Percentiles rank a stretch among this genome's conserved stretches.
Conservation (phyloP, 2,888 invertebrate genomes). For the Punctoribates punctum region DNA sequence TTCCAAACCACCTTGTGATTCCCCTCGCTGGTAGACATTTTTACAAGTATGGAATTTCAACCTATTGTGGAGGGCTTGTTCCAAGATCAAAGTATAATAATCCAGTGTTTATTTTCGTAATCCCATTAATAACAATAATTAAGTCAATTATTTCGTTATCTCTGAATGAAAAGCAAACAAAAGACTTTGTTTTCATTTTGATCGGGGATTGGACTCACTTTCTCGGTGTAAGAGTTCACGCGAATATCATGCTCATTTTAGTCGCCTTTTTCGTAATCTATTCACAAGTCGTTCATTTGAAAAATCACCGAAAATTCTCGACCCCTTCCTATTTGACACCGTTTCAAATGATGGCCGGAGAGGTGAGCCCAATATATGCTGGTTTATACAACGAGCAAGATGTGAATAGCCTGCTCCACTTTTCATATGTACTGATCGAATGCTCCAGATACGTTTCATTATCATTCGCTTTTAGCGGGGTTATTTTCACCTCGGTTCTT, state of each 20-base stretch:
- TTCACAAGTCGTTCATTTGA: not conserved
- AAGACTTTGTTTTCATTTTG: not conserved
- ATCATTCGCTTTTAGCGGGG: not conserved
- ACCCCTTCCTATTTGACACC: not conserved
- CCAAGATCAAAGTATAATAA: too few relatives aligned
- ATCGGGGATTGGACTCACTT: not conserved
- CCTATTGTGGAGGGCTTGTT: too few relatives aligned
- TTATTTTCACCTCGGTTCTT: not conserved
- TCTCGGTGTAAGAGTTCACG: not conserved
- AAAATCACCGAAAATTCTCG: not conserved
- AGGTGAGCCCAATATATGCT: not conserved
- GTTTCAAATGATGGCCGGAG: not conserved
- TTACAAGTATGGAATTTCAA: too few relatives aligned
- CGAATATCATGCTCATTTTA: not conserved
- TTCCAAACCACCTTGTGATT: too few relatives aligned
- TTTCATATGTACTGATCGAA: not conserved
- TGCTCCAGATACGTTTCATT: not conserved
- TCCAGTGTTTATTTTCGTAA: too few relatives aligned
- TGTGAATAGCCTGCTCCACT: not conserved
- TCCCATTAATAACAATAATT: not conserved
- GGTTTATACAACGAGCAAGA: not conserved
- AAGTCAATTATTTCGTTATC: not conserved
- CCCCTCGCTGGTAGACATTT: too few relatives aligned
- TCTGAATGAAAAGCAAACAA: not conserved
- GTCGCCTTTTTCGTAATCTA: not conserved